A percentile compares a stretch with the other conserved stretches of the same genome.
These are phyloP conservation scores for Syritta pipiens DNA, from an alignment of 2,888 invertebrate genomes.

Conservation along the genomic window DNA sequence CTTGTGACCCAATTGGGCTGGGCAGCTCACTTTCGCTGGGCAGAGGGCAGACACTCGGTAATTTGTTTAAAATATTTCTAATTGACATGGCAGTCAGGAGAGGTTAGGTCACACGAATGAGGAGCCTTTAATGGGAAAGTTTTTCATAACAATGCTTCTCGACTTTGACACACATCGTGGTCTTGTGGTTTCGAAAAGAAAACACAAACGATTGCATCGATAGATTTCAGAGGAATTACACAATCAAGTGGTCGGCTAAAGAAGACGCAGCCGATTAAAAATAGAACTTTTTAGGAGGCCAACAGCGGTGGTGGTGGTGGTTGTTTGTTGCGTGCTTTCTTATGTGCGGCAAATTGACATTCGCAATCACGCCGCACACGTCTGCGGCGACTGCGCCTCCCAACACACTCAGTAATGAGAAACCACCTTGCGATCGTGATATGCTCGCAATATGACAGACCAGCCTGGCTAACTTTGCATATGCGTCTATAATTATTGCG, in stretches of 20 bases:
- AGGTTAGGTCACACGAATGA: slow-evolving; percentile 9
- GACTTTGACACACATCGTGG: slow-evolving; percentile 45
- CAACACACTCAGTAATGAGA: slow-evolving; percentile 31
- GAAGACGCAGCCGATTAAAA: slow-evolving; percentile 43
- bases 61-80: slow-evolving; percentile 30
- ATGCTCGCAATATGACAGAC: slow-evolving; percentile 39
- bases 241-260: slow-evolving; percentile 10
- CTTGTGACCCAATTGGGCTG: slow-evolving; percentile 58
- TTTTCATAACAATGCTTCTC: slow-evolving; percentile 13
- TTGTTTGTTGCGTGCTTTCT: slow-evolving; percentile 4
- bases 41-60: background rate
- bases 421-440: slow-evolving; percentile 50
- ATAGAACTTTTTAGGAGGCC: slow-evolving; percentile 53
- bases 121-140: slow-evolving; percentile 1
- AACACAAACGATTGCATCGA: slow-evolving; percentile 35
- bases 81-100: slow-evolving; percentile 29
- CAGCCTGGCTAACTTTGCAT: slow-evolving; percentile 21
- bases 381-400: slow-evolving; percentile 9
- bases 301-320: slow-evolving; percentile 6
- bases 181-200: background rate
- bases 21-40: too few species aligned
- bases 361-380: slow-evolving; percentile 18
- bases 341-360: slow-evolving; percentile 8
- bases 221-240: slow-evolving; percentile 2
- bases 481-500: slow-evolving; percentile 32